Evolutionary conservation across 64 coral and sea anemone species (phyloP), one percentile per base, ranked within the genome.

Genomic region (Pocillopora verrucosa): DNA sequence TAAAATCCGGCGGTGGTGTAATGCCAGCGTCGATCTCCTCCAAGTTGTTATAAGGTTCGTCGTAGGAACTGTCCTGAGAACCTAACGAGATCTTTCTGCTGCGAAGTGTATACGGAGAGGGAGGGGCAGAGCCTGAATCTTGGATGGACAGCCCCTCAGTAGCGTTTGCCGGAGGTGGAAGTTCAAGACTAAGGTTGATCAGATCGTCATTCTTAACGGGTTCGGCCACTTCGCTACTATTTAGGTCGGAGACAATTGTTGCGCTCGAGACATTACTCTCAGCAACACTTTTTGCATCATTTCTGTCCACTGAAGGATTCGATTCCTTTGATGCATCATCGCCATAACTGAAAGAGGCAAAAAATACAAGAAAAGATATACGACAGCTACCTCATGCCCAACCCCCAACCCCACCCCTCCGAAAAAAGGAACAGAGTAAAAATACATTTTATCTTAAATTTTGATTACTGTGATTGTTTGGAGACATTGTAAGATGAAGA

Each of bases 21-120:
- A 90, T 87, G 3, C 95, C 95, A 13, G 91, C 87, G 13, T 92
- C 88, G 9, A 96, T 74, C 34, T 96, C 95, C 63, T 96, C 91
- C 38, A 96, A 74, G 25, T 83, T 96, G 15, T 88, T 78, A 83
- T 96, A 96, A 4, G 95, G 95, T 41, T 96, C 87, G 24, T 96
- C 95, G 82, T 96, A 96, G 19, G 84, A 82, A 26, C 95, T 96
- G 61, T 88, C 95, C 34, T 78, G 20, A 34, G 95, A 96, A 13
- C 73, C 91, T 24, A 96, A 65, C 16, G 95, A 96, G 34, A 88
- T 14, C 34, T 90, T 93, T 62, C 83, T 96, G 85, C 93, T 96
- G 24, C 88, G 81, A 24, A 96, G 82, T 10, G 64, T 68, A 38
- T 22, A 85, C 36, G 82, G 82, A 15, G 82, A 85, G 26, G 63